Base-by-base conservation (phyloP, 2,113 vertebrate genomes). In the Eolophus roseicapilla region DNA sequence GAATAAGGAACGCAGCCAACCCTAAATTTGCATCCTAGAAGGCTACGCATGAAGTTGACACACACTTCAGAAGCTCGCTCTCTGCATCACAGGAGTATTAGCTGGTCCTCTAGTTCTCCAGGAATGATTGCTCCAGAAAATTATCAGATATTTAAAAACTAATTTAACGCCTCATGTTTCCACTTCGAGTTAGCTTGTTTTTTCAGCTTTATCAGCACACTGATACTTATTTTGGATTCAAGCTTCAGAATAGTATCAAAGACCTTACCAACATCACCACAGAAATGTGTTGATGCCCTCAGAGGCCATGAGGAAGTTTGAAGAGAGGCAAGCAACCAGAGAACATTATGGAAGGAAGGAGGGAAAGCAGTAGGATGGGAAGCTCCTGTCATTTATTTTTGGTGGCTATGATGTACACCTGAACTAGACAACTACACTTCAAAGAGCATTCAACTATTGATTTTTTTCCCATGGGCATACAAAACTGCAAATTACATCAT, bases 41-140 rank as follows among this genome's bases (percentile, higher is more conserved):
- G 28, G 7, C 39, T 28, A 31, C 2, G 17, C 39, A 67, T 0
- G 0, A 60, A 44, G 29, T 0, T 37, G 46, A 63, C 43, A 37
- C 1, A 25, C 8, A 68, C 14, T 71, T 69, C 31, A 21, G 28
- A 53, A 82, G 37, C 82, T n/a, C 11, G 49, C 44, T 23, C 55
- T 64, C 18, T 3, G 6, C 14, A 27, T 52, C 33, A 43, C 10
- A 17, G 55, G 13, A 70, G 24, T 41, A 53, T 39, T 17, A 88
- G 41, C 13, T 74, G 53, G 44, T 60, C 63, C 53, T 64, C 52
- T 35, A 29, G 27, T 3, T 87, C 78, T 75, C 50, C 68, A 68
- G 13, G 41, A 89, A 59, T 15, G 20, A 71, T 3, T 41, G 67
- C 41, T 85, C 55, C 7, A 3, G 18, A 57, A 74, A 78, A 62